These are phyloP conservation scores for Syncerus caffer DNA, from an alignment of 2,797 vertebrate genomes.

Conservation along the genomic window DNA sequence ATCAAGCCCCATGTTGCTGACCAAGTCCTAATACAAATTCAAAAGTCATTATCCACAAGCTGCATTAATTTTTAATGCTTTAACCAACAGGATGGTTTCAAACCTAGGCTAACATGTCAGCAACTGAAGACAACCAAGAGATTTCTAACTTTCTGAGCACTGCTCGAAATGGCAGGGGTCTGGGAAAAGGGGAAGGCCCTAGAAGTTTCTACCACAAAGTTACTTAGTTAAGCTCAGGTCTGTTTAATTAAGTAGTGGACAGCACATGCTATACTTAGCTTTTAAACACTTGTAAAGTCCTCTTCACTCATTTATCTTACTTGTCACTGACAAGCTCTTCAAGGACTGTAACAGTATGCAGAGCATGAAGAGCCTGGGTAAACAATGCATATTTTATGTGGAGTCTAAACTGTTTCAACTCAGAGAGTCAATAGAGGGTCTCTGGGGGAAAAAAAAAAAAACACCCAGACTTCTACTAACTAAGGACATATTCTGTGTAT, in stretches of 20 bases:
- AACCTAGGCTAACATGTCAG: background rate
- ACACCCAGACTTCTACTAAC: background rate
- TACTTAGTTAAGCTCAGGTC: slow-evolving; percentile 55
- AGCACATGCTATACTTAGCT: slow-evolving; percentile 66
- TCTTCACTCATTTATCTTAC: slow-evolving; percentile 76
- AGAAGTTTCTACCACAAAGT: slow-evolving; percentile 48
- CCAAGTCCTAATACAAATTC: background rate
- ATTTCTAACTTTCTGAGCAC: slow-evolving; percentile 43
- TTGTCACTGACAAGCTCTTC: slow-evolving; percentile 70
- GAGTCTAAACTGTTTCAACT: slow-evolving; percentile 66
- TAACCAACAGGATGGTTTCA: background rate
- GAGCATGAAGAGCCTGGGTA: slow-evolving; percentile 64
- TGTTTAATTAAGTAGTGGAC: slow-evolving; percentile 70
- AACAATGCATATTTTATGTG: slow-evolving; percentile 67
- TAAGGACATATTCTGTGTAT: slow-evolving; percentile 28
- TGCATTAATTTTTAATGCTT: background rate
- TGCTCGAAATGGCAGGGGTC: background rate
- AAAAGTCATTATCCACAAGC: background rate
- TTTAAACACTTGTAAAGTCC: slow-evolving; percentile 70
- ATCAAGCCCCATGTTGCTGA: background rate
- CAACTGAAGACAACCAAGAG: slow-evolving; percentile 5
- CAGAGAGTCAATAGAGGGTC: slow-evolving; percentile 2
- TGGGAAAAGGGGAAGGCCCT: background rate
- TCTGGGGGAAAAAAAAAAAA: background rate
- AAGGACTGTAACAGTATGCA: slow-evolving; percentile 70